phyloP scores from a whole-genome alignment of 2,797 vertebrate species.

The Sandelia bainsii region DNA sequence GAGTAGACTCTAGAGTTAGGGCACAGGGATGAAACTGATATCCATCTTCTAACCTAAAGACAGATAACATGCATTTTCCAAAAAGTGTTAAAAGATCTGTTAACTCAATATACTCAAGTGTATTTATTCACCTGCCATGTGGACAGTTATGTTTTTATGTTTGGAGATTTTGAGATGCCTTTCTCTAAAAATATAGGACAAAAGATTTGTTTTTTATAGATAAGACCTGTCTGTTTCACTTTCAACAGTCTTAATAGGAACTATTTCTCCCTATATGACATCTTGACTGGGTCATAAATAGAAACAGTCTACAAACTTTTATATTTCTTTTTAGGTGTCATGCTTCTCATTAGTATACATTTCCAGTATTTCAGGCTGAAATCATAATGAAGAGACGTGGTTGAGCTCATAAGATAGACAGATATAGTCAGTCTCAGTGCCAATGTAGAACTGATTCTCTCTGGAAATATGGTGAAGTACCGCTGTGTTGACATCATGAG shows the following conservation, averaged over 20 bases:
- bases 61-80: not conserved
- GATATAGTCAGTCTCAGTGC: not conserved
- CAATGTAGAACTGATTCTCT: constrained; percentile 13
- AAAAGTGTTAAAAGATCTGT: not conserved
- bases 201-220: too few species aligned
- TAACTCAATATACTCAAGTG: not conserved
- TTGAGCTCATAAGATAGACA: not conserved
- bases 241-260: not conserved
- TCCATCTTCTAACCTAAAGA: not conserved
- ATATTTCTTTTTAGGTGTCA: not conserved
- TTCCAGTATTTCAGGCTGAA: not conserved
- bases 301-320: too few species aligned
- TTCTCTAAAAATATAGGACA: not conserved
- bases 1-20: too few species aligned
- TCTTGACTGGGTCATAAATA: too few species aligned
- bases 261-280: not conserved
- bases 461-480: constrained; percentile 25
- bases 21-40: not conserved
- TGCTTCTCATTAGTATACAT: not conserved
- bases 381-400: not conserved
- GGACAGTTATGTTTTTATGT: not conserved
- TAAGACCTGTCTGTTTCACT: not conserved
- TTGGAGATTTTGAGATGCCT: not conserved
- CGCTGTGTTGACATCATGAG: constrained; percentile 46
- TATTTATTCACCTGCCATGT: not conserved